These are phyloP conservation scores for Bombus sibiricus DNA, from an alignment of 1,140 invertebrate species.

Conservation along the genomic window DNA sequence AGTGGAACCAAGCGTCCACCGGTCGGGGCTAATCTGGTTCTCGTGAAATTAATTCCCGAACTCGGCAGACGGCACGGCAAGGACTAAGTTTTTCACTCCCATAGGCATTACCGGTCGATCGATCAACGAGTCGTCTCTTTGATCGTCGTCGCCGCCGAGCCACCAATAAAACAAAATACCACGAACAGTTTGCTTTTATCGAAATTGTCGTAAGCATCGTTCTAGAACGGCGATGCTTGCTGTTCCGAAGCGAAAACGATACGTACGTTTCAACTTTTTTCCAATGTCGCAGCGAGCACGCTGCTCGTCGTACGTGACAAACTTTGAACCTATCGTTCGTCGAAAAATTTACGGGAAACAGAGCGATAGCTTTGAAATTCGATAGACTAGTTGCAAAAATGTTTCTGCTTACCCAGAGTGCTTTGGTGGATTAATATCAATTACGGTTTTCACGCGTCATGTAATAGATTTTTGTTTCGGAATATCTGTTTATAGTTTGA, in stretches of 20 bases:
- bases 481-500: no score
- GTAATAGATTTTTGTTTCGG: no score
- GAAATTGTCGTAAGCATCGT: constrained; percentile 9
- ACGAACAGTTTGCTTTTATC: neutral
- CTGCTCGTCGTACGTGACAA: no score
- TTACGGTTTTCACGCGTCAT: no score
- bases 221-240: neutral
- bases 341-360: no score
- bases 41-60: constrained; percentile 49
- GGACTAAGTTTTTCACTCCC: constrained; percentile 19
- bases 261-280: neutral
- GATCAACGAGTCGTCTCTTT: constrained; percentile 10
- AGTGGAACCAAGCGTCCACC: neutral
- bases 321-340: no score
- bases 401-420: no score
- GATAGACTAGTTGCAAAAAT: no score
- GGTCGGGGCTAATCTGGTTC: constrained; percentile 15
- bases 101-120: neutral
- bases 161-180: neutral
- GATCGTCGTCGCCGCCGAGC: neutral
- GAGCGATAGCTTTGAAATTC: no score
- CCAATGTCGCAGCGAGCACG: no score
- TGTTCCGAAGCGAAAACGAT: neutral
- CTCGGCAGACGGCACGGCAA: constrained; percentile 18
- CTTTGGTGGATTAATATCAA: no score